Evolutionary conservation across 2,797 vertebrate species (phyloP).

Genomic region (Lycodopsis pacificus): DNA sequence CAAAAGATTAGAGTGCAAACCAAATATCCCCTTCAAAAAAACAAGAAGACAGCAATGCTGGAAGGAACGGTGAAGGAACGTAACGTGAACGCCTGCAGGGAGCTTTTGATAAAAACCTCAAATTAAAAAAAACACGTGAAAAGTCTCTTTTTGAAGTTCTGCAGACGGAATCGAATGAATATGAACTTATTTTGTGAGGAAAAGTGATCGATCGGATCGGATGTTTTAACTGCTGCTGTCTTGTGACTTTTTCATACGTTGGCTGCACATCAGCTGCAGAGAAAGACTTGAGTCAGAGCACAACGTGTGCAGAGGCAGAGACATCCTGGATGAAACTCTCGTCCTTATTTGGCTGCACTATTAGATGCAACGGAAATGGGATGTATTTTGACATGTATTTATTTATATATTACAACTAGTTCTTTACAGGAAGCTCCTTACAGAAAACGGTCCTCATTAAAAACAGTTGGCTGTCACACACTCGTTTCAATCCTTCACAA

Average conservation of each 20-base stretch:
- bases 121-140: neutral
- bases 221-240: neutral
- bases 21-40: conserved; percentile 3
- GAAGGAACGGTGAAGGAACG: neutral
- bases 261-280: neutral
- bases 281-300: neutral
- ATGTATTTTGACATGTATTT: too few relatives aligned
- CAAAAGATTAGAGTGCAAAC: conserved; percentile 36
- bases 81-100: neutral
- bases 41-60: neutral
- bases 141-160: neutral
- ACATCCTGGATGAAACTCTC: neutral
- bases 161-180: neutral
- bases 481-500: neutral
- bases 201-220: neutral
- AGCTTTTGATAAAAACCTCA: neutral
- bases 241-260: neutral
- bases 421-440: neutral
- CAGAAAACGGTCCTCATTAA: neutral
- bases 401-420: neutral
- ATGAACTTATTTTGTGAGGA: neutral
- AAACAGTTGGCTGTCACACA: too few relatives aligned
- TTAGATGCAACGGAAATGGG: neutral
- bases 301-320: neutral
- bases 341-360: neutral